Evolutionary conservation across 2,113 vertebrate species (phyloP), one percentile per base, ranked within the genome.

Genomic region (Hydropotes inermis): DNA sequence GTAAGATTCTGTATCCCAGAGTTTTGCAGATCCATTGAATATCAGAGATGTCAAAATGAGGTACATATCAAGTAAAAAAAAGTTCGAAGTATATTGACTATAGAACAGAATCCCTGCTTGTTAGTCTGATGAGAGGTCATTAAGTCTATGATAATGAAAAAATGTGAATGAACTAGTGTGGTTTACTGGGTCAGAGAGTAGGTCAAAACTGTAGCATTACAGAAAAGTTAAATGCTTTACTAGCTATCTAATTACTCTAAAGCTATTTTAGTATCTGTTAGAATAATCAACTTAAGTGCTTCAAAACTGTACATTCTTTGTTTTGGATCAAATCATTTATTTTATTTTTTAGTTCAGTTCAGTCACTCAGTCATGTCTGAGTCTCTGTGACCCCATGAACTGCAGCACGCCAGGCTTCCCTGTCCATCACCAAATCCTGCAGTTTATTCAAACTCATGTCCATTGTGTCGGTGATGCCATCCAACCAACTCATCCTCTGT

Each of bases 281-380:
- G 28, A 83, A 76, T 27, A 83, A 87, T 54, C 43, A 57, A 39
- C 45, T 43, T 74, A 82, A 82, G 33, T 87, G 1, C 9, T 1
- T 89, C 30, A 83, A 78, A 67, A 89, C 79, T 30, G 30, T 8
- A 9, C 9, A 83, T 67, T 33, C 0, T 57, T 58, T 83, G 1
- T 39, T 60, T 89, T 39, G 30, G 6, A 16, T 84, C 83, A 89
- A 91, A 55, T 60, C 11, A 21, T 10, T 90, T 87, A 47, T 60
- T 61, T 70, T 70, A 67, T 36, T 36, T 67, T 70, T 70, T 4
- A 36, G n/a, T 70, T 67, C 33, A 67, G 33, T 67, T 70, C 33
- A 67, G 8, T 67, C 2, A 0, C n/a, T 70, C n/a, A 36, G 64
- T 36, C 19, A 0, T 12, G 64, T 70, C n/a, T 70, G 64, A 70